Conservation (phyloP, 1,140 invertebrate species). For the Heliconius melpomene region DNA sequence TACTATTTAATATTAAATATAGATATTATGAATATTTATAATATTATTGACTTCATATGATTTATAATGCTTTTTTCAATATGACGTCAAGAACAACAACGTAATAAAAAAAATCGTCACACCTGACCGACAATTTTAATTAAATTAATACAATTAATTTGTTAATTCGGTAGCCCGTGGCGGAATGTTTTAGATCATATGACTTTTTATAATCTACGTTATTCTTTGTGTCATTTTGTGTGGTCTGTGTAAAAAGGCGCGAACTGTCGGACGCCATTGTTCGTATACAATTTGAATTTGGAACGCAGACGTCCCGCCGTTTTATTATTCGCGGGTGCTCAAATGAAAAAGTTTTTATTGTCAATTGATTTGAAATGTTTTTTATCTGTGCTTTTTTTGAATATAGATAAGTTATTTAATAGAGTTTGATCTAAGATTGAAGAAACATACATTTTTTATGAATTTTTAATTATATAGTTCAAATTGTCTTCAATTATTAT, state of each 20-base stretch:
- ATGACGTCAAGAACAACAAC: background rate
- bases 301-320: constrained; percentile 65
- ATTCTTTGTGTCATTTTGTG: constrained; percentile 65
- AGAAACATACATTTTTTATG: background rate
- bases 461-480: background rate
- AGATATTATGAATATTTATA: no score
- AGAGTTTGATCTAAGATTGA: background rate
- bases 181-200: constrained; percentile 45
- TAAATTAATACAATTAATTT: constrained; percentile 50
- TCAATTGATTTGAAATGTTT: constrained; percentile 58
- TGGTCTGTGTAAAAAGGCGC: constrained; percentile 65
- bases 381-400: constrained; percentile 27
- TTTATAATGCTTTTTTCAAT: background rate
- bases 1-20: no score
- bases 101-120: constrained; percentile 5
- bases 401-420: constrained; percentile 16
- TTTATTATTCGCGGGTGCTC: constrained; percentile 72
- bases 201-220: constrained; percentile 50
- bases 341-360: constrained; percentile 63
- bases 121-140: constrained; percentile 31
- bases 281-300: constrained; percentile 66
- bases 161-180: constrained; percentile 66
- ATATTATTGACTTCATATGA: no score
- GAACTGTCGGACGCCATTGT: constrained; percentile 70
- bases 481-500: background rate